phyloP scores from a whole-genome alignment of 2,888 invertebrate genomes.

The Chesias legatella region DNA sequence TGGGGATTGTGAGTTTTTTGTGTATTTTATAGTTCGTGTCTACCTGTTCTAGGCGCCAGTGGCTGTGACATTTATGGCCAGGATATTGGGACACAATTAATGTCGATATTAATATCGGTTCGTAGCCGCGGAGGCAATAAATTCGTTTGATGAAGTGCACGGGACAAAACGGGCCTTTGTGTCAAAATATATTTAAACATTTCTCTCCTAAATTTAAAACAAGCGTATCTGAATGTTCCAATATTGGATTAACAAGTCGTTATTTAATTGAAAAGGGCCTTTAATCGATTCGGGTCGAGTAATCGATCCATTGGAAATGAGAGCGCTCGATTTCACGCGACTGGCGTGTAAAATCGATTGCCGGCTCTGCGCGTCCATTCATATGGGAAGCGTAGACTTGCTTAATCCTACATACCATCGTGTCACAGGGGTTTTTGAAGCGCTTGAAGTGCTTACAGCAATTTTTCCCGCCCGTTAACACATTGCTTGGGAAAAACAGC shows the following conservation, averaged over 20 bases:
- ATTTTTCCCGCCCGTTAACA: too few species aligned
- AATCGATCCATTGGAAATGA: conserved; percentile 61
- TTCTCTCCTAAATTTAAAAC: conserved; percentile 7
- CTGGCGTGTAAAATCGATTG: conserved; percentile 68
- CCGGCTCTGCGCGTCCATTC: conserved; percentile 49
- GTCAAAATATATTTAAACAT: conserved; percentile 68
- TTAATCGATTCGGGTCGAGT: conserved; percentile 61
- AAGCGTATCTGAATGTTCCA: conserved; percentile 10
- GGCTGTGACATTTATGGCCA: conserved; percentile 75
- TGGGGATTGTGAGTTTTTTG: conserved; percentile 59
- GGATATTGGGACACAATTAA: conserved; percentile 77
- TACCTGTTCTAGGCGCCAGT: conserved; percentile 79
- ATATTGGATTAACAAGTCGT: conserved; percentile 16
- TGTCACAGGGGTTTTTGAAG: neutral
- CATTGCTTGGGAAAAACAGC: too few species aligned
- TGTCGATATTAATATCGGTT: conserved; percentile 73
- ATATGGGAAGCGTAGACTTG: conserved; percentile 36
- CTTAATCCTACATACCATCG: conserved; percentile 8
- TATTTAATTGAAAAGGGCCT: conserved; percentile 47
- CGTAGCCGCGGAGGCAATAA: conserved; percentile 67
- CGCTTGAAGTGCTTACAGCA: too few species aligned
- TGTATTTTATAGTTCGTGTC: conserved; percentile 53
- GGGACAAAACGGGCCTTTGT: conserved; percentile 46
- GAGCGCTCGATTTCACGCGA: conserved; percentile 72
- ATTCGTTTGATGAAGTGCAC: conserved; percentile 57